These are phyloP conservation scores for Morbakka virulenta DNA, from an alignment of 30 jellyfish, hydroid and myxozoan genomes.

Conservation along the genomic window DNA sequence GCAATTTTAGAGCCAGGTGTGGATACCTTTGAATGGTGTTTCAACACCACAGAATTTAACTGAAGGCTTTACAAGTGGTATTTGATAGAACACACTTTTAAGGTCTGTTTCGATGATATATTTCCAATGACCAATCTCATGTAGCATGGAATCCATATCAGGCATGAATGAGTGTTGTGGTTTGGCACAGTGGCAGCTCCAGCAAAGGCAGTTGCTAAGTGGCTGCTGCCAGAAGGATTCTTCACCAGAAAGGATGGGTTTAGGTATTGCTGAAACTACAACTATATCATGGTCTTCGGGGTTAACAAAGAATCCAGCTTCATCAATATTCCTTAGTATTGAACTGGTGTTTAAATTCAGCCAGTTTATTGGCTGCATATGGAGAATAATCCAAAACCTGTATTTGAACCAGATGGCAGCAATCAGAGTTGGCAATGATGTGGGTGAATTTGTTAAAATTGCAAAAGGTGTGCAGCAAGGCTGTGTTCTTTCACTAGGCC, in stretches of 20 bases:
- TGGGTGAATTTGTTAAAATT: too few species aligned
- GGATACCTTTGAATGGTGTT: slow-evolving; percentile 65
- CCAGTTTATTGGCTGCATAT: slow-evolving; percentile 29
- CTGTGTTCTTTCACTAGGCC: too few species aligned
- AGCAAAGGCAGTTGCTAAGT: slow-evolving; percentile 56
- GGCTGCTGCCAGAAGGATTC: slow-evolving; percentile 57
- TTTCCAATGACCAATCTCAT: slow-evolving; percentile 48
- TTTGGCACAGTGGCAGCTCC: slow-evolving; percentile 49
- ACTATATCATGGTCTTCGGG: slow-evolving; percentile 49
- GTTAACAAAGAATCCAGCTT: slow-evolving; percentile 30
- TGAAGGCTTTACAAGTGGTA: slow-evolving; percentile 44
- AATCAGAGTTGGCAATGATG: too few species aligned
- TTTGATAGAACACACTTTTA: slow-evolving; percentile 48
- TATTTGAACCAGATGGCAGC: too few species aligned
- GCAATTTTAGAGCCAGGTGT: slow-evolving; percentile 74
- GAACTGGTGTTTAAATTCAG: slow-evolving; percentile 33
- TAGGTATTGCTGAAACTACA: slow-evolving; percentile 53
- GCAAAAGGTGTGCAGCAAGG: too few species aligned
- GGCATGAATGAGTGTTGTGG: slow-evolving; percentile 75
- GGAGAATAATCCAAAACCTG: too few species aligned
- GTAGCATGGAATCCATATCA: slow-evolving; percentile 56
- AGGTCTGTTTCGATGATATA: slow-evolving; percentile 46
- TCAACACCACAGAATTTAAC: slow-evolving; percentile 65
- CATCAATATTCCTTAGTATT: slow-evolving; percentile 44
- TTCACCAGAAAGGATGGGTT: too few species aligned